Evolutionary conservation across 2,113 vertebrate species (phyloP), one percentile per base, ranked within the genome.

Genomic region (Myrmecobius fasciatus): DNA sequence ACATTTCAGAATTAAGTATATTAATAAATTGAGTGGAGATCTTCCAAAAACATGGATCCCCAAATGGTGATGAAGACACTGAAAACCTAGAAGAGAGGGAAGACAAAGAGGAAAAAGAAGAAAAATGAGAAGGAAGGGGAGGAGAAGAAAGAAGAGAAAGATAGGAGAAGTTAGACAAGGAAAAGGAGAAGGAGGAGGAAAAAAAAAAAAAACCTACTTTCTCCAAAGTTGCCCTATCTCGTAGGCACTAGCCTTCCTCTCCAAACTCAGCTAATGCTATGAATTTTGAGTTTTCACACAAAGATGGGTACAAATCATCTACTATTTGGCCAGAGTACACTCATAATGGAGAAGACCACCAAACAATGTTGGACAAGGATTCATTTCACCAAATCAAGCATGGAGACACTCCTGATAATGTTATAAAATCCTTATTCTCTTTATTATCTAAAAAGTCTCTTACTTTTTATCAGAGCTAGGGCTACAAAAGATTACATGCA

Each of bases 401-500:
- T 1, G 26, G 28, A 89, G 92, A 91, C 28, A 46, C 2, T 26
- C n/a, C 93, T 51, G 9, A 6, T 22, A 60, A 53, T 94, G 90
- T 75, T 93, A 47, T 46, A 94, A 96, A 75, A 88, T 83, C 89
- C 46, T 75, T 28, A 93, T 93, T 91, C 93, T 96, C 93, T 95
- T 96, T 96, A 67, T 96, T 96, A 67, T 17, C 97, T 93, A 92
- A 89, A 96, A 92, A 94, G n/a, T 94, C 93, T 91, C 93, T 60
- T 90, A 93, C 95, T 92, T 97, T 67, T 67, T 31, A 36, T 52
- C 93, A 52, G 54, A 90, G 56, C 88, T 51, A 94, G n/a, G 46
- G 96, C 83, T 96, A 96, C 97, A 93, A 97, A 98, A 97, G 31
- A 83, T 53, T 91, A 95, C 92, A 31, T 11, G 54, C 28, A 92